Evolutionary conservation across 2,113 vertebrate genomes (phyloP).

Genomic region (Protomyctophum bolini): DNA sequence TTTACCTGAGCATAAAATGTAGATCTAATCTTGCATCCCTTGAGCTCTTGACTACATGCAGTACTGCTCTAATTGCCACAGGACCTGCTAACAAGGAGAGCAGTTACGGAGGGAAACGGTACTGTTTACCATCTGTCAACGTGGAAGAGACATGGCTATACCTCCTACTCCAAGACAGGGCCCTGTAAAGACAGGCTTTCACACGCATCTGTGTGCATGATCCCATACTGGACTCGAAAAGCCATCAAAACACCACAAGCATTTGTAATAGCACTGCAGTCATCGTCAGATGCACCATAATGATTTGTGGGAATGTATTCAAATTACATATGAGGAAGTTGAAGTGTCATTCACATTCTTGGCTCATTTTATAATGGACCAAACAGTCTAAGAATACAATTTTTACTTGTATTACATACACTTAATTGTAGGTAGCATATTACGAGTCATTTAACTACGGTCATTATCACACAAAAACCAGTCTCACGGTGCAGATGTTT

Average conservation of each 20-base stretch:
- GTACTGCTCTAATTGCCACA: neutral
- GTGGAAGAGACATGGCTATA: neutral
- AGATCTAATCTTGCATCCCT: constrained; percentile 7
- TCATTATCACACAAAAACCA: constrained; percentile 26
- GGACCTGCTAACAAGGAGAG: constrained; percentile 9
- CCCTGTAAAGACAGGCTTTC: no score
- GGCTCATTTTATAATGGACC: neutral
- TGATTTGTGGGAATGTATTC: neutral
- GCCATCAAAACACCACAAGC: neutral
- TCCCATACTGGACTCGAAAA: neutral
- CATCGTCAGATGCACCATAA: neutral
- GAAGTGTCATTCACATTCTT: neutral
- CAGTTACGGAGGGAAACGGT: neutral
- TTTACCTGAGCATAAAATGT: neutral
- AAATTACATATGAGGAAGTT: neutral
- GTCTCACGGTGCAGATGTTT: neutral
- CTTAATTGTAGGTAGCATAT: neutral
- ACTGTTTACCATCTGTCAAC: neutral
- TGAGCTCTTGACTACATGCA: neutral
- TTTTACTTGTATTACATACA: constrained; percentile 35
- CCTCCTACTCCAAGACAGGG: neutral
- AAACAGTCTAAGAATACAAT: neutral
- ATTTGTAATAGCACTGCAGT: neutral
- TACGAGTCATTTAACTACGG: neutral
- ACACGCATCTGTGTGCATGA: neutral